Evolutionary conservation across 1,140 invertebrate species (phyloP).

Genomic region (Panulirus ornatus): DNA sequence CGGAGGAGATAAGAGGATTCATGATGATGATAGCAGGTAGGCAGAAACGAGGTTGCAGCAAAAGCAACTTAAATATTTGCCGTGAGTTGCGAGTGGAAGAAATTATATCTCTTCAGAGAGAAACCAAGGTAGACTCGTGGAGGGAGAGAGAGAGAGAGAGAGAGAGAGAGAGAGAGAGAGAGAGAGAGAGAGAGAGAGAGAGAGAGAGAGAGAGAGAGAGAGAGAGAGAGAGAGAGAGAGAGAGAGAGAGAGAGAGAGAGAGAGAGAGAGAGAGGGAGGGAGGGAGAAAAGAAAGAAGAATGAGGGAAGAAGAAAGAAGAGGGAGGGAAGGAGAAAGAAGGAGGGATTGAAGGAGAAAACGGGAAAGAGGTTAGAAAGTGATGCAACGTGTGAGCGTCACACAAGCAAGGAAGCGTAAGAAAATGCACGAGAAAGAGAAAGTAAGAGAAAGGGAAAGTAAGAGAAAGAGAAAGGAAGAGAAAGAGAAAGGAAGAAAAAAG

Average conservation of each 20-base stretch:
- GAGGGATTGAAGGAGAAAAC: not conserved
- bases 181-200: not conserved
- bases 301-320: not conserved
- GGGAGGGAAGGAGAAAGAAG: not conserved
- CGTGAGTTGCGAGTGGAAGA: not conserved
- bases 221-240: not conserved
- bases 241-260: not conserved
- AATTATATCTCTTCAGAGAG: not conserved
- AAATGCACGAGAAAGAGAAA: not conserved
- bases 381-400: not conserved
- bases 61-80: not conserved
- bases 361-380: not conserved
- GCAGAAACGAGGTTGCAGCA: not conserved
- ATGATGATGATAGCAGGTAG: slow-evolving; percentile 13
- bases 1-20: slow-evolving; percentile 1
- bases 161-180: not conserved
- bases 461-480: not conserved
- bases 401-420: not conserved
- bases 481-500: not conserved
- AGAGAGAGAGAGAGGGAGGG: not conserved
- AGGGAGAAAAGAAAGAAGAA: not conserved
- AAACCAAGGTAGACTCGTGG: not conserved
- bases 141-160: not conserved
- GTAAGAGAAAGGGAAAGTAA: not conserved
- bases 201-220: slow-evolving; percentile 25